phyloP scores from a whole-genome alignment of 2,797 vertebrate species.

The Cryptoblepharus egeriae region DNA sequence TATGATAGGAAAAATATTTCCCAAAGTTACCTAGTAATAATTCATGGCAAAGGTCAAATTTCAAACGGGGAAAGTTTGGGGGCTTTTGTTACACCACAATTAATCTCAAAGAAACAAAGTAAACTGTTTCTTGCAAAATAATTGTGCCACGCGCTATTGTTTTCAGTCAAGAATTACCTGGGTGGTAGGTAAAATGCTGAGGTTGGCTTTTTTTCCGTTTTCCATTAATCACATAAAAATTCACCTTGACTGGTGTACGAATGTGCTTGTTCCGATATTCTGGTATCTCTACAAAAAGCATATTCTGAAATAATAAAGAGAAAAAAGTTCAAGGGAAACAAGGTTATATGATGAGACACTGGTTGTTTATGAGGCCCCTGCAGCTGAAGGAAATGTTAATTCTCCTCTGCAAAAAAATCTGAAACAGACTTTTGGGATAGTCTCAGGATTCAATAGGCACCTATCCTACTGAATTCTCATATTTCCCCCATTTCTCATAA shows the following conservation, averaged over 20 bases:
- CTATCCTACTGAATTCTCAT: background rate
- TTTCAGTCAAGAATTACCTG: slow-evolving; percentile 72
- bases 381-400: background rate
- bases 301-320: slow-evolving; percentile 79
- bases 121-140: background rate
- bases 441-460: background rate
- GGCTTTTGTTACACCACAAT: no score
- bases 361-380: background rate
- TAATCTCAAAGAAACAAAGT: background rate
- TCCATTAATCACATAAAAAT: slow-evolving; percentile 96
- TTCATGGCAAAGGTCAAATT: no score
- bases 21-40: no score
- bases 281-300: slow-evolving; percentile 96
- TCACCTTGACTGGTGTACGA: slow-evolving; percentile 88
- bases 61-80: no score
- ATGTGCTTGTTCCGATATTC: slow-evolving; percentile 89
- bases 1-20: no score
- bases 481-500: background rate
- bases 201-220: slow-evolving; percentile 97
- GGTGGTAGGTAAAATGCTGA: slow-evolving; percentile 93
- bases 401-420: background rate
- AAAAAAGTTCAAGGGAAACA: background rate
- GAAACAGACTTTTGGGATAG: background rate
- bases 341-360: fast-evolving
- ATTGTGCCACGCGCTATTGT: background rate